These are phyloP conservation scores for Dasyprocta punctata DNA, from an alignment of 2,113 vertebrate species.

Conservation along the genomic window DNA sequence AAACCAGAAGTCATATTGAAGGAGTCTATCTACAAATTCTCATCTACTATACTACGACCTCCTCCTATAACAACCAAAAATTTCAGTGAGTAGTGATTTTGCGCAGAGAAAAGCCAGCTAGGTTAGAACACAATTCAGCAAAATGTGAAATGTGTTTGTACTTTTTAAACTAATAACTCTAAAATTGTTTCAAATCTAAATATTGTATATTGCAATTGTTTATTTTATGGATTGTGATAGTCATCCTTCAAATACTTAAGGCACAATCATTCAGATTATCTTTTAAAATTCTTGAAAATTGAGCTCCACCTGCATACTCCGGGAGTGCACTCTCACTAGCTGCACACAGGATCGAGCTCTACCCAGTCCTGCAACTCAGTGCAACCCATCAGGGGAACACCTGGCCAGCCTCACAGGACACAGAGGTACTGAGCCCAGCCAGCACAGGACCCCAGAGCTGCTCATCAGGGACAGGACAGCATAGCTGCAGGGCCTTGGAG, in stretches of 20 bases:
- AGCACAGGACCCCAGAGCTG: no score
- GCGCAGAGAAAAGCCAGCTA: not conserved
- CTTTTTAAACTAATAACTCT: conserved; percentile 34
- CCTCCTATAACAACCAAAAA: not conserved
- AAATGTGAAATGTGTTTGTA: not conserved
- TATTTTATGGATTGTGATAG: not conserved
- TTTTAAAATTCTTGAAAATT: no score
- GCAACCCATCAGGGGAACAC: no score
- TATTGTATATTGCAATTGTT: not conserved
- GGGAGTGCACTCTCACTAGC: no score
- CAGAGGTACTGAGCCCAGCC: no score
- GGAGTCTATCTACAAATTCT: not conserved
- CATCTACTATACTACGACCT: not conserved
- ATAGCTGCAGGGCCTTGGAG: no score
- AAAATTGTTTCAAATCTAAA: conserved; percentile 41
- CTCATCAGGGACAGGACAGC: no score
- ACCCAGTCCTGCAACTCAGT: no score
- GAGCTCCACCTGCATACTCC: no score
- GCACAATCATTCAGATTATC: not conserved
- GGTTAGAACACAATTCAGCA: not conserved
- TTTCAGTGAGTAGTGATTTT: not conserved
- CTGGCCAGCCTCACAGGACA: no score
- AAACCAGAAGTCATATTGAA: not conserved
- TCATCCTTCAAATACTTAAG: not conserved
- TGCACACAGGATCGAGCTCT: no score